phyloP scores from a whole-genome alignment of 2,113 vertebrate genomes.

The Zosterops pallidus region DNA sequence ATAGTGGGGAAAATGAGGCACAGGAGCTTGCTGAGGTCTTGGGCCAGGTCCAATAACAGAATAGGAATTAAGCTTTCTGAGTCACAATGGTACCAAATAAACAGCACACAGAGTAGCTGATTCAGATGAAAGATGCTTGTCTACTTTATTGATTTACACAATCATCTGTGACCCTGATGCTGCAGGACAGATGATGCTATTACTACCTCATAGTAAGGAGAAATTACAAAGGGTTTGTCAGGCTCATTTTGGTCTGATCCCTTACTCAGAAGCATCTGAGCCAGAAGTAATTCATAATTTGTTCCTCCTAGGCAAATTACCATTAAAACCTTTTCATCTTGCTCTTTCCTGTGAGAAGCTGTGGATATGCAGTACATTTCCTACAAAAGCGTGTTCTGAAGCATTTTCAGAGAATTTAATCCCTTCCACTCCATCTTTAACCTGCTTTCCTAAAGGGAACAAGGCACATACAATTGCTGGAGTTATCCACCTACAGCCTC shows the following conservation, averaged over 20 bases:
- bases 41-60: neutral
- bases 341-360: neutral
- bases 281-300: constrained; percentile 10
- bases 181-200: constrained; percentile 27
- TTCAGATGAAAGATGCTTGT: constrained; percentile 23
- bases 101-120: neutral
- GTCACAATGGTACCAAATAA: neutral
- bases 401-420: neutral
- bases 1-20: neutral
- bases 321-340: neutral
- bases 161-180: constrained; percentile 23
- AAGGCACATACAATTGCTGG: neutral
- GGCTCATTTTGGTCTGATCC: neutral
- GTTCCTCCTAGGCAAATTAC: neutral
- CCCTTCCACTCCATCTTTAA: neutral
- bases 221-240: constrained; percentile 31
- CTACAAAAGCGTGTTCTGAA: neutral
- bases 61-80: neutral
- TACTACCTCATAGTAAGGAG: neutral
- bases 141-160: constrained; percentile 18
- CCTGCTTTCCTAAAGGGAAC: neutral
- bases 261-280: neutral
- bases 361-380: neutral
- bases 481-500: neutral
- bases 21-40: neutral